Evolutionary conservation across 2,888 invertebrate genomes (phyloP).

Genomic region (Drosophila anomalata): DNA sequence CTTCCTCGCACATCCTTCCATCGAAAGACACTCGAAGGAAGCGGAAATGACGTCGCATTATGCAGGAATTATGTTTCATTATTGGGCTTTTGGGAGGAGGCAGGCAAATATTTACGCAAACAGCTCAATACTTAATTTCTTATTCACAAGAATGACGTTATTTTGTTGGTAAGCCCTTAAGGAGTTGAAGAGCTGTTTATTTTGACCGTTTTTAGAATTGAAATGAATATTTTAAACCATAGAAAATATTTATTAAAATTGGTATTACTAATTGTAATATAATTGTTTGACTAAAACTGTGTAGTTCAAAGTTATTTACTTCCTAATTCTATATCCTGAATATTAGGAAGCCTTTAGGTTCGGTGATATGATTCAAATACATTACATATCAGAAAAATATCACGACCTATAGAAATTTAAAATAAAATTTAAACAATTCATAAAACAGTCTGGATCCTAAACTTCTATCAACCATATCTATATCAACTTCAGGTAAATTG

Average conservation of each 20-base stretch:
- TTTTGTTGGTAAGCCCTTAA: neutral
- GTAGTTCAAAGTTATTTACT: too few relatives aligned
- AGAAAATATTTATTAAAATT: too few relatives aligned
- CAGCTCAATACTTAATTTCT: slow-evolving; percentile 8
- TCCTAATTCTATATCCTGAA: too few relatives aligned
- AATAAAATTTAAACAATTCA: neutral
- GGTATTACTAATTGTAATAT: too few relatives aligned
- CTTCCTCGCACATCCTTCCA: slow-evolving; percentile 5
- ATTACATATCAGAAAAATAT: too few relatives aligned
- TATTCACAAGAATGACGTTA: neutral
- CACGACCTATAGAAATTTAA: neutral
- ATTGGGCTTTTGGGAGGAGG: slow-evolving; percentile 6
- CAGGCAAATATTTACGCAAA: slow-evolving; percentile 6
- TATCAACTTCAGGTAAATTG: neutral
- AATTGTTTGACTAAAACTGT: too few relatives aligned
- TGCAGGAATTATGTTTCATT: slow-evolving; percentile 18
- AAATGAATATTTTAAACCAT: too few relatives aligned
- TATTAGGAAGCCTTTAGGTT: too few relatives aligned
- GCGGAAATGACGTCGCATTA: slow-evolving; percentile 15
- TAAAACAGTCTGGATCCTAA: too few relatives aligned
- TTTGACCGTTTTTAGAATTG: neutral
- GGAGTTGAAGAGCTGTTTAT: neutral
- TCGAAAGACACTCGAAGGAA: slow-evolving; percentile 20
- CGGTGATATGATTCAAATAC: too few relatives aligned
- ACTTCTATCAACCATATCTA: neutral